A percentile compares a stretch with the other conserved stretches of the same genome.
These are phyloP conservation scores for Araneus ventricosus DNA, from an alignment of 1,140 invertebrate genomes.

Conservation along the genomic window DNA sequence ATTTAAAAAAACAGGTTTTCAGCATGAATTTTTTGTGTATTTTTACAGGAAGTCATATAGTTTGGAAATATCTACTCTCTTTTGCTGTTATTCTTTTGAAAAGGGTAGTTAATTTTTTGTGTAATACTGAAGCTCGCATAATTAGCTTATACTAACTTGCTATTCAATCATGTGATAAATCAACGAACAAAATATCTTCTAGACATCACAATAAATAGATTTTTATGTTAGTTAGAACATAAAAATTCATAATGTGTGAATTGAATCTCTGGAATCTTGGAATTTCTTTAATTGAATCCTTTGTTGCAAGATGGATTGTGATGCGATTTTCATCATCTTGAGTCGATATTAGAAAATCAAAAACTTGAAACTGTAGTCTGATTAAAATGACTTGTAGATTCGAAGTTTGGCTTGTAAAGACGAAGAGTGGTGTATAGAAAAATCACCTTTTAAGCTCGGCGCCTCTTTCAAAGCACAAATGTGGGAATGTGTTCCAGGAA, in stretches of 20 bases:
- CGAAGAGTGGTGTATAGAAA: constrained; percentile 75
- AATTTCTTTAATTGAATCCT: background rate
- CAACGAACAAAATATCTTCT: background rate
- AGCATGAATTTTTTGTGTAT: too few species aligned
- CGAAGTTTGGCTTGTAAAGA: constrained; percentile 44
- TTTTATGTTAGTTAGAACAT: too few species aligned
- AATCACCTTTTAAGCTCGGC: constrained; percentile 75
- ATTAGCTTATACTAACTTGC: background rate
- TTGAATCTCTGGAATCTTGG: background rate
- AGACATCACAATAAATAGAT: too few species aligned
- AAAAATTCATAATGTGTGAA: too few species aligned
- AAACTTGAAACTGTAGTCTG: background rate
- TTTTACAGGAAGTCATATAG: too few species aligned
- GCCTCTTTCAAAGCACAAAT: constrained; percentile 72
- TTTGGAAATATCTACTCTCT: too few species aligned
- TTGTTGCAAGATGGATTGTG: constrained; percentile 22
- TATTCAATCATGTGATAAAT: background rate
- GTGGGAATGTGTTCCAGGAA: constrained; percentile 94
- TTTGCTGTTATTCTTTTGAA: too few species aligned
- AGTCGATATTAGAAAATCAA: background rate
- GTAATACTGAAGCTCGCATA: too few species aligned
- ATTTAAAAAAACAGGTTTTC: too few species aligned
- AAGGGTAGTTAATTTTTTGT: too few species aligned
- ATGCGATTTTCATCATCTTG: background rate
- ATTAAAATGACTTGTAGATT: constrained; percentile 66